Conservation (phyloP, 2,888 invertebrate genomes). For the Chaetogeoica ovagalla region DNA sequence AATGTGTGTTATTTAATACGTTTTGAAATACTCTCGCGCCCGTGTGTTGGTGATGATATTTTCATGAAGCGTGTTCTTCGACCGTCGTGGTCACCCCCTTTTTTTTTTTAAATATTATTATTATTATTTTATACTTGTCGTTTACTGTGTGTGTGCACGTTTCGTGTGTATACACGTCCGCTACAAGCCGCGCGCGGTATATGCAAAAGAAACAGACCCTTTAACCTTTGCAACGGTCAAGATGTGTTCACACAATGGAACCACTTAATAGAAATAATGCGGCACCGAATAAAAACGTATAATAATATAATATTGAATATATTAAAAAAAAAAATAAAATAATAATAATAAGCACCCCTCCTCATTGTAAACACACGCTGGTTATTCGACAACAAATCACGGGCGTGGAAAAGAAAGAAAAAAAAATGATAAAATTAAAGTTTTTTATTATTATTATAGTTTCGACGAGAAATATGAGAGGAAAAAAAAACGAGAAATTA, state of each 20-base stretch:
- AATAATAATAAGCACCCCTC: not conserved
- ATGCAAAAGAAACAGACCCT: slow-evolving; percentile 52
- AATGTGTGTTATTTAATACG: slow-evolving; percentile 3
- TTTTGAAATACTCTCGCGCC: not conserved
- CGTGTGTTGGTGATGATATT: not conserved
- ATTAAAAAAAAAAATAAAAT: not conserved
- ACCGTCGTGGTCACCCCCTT: slow-evolving; percentile 20
- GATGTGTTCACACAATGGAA: slow-evolving; percentile 52
- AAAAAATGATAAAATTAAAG: no score
- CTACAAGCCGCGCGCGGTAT: no score
- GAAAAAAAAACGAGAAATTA: no score
- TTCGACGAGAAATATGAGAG: no score
- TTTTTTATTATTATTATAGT: no score
- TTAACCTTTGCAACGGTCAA: slow-evolving; percentile 53
- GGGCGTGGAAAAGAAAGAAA: not conserved
- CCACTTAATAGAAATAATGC: slow-evolving; percentile 53
- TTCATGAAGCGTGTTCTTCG: slow-evolving; percentile 40
- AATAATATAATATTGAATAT: slow-evolving; percentile 18
- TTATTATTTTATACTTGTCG: no score
- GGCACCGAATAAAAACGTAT: slow-evolving; percentile 27
- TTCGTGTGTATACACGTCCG: not conserved
- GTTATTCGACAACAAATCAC: slow-evolving; percentile 39
- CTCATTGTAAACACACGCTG: slow-evolving; percentile 10
- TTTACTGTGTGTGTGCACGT: not conserved
- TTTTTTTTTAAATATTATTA: no score